phyloP scores from a whole-genome alignment of 2,113 vertebrate species.

The Xyliphius kryptos region DNA sequence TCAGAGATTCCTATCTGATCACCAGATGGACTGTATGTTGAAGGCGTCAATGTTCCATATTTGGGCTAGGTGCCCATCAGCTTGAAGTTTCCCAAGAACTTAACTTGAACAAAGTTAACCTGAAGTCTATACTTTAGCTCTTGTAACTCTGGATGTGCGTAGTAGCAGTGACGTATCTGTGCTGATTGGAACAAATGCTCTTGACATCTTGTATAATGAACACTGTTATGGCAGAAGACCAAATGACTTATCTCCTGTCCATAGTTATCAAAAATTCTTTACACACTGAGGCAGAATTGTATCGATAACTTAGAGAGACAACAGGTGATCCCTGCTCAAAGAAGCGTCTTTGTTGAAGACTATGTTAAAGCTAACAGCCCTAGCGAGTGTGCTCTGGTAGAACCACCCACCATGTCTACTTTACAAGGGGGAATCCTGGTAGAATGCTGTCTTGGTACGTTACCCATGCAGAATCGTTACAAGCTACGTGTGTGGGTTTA shows the following conservation, averaged over 20 bases:
- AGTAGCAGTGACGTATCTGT: background rate
- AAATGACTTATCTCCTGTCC: background rate
- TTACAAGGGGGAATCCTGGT: slow-evolving; percentile 26
- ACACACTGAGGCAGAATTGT: slow-evolving; percentile 5
- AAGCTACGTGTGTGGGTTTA: slow-evolving; percentile 18
- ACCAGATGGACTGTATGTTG: background rate
- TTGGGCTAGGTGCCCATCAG: background rate
- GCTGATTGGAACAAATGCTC: background rate
- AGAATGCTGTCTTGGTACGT: slow-evolving; percentile 17
- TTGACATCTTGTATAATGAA: slow-evolving; percentile 11
- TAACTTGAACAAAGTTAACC: background rate
- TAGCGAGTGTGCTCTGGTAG: too few species aligned
- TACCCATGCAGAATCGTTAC: background rate
- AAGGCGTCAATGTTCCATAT: slow-evolving; percentile 4
- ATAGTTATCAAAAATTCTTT: slow-evolving; percentile 10
- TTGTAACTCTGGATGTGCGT: background rate
- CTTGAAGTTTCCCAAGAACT: background rate
- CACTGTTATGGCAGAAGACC: background rate
- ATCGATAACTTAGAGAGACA: background rate
- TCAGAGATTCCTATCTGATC: slow-evolving; percentile 4
- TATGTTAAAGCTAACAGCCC: too few species aligned
- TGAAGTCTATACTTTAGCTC: background rate
- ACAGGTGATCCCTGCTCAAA: slow-evolving; percentile 15
- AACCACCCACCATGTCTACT: too few species aligned
- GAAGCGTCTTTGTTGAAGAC: slow-evolving; percentile 4